Evolutionary conservation across 1,140 invertebrate genomes (phyloP).

Genomic region (Drosophila arizonae): DNA sequence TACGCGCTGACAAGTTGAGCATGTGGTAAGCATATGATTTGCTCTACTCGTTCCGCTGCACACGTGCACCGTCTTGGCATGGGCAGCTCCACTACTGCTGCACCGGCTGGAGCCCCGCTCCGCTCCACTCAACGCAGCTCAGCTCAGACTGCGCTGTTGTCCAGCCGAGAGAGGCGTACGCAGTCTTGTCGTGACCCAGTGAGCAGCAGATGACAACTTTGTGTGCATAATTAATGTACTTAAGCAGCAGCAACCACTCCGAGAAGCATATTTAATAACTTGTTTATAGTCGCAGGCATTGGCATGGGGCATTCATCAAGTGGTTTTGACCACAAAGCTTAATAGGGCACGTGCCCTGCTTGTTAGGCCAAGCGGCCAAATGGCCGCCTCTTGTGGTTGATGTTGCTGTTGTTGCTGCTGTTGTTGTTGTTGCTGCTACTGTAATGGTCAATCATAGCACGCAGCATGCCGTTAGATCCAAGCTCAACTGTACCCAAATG

Average conservation of each 20-base stretch:
- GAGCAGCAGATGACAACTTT: slow-evolving; percentile 45
- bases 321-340: slow-evolving; percentile 53
- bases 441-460: slow-evolving; percentile 64
- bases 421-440: neutral
- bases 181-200: slow-evolving; percentile 43
- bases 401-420: neutral
- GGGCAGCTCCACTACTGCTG: neutral
- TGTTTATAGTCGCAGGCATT: slow-evolving; percentile 30
- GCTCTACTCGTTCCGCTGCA: neutral
- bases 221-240: slow-evolving; percentile 69
- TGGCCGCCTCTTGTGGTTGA: slow-evolving; percentile 36
- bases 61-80: neutral
- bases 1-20: too few species aligned
- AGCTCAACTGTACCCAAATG: slow-evolving; percentile 62
- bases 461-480: slow-evolving; percentile 64
- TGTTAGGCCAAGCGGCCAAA: slow-evolving; percentile 56
- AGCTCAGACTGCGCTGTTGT: neutral
- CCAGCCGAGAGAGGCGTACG: slow-evolving; percentile 3
- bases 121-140: too few species aligned
- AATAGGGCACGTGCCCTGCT: slow-evolving; percentile 65
- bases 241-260: slow-evolving; percentile 29
- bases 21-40: neutral
- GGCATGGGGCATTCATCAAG: slow-evolving; percentile 36
- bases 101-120: too few species aligned
- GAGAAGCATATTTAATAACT: slow-evolving; percentile 41